phyloP scores from a whole-genome alignment of 2,888 invertebrate species.

The Arctia plantaginis region DNA sequence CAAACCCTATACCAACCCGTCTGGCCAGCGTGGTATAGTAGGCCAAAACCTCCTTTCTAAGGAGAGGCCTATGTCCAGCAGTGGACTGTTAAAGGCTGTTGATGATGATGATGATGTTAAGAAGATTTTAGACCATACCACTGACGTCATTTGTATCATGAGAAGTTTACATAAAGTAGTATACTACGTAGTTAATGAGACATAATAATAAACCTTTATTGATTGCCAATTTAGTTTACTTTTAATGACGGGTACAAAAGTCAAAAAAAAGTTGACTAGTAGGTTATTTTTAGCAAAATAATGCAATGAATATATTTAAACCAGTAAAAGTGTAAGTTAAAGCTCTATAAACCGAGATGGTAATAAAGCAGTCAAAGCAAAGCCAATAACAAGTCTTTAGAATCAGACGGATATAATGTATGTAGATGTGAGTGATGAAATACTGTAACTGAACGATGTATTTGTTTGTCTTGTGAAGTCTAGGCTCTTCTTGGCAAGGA shows the following conservation, averaged over 20 bases:
- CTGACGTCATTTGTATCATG: constrained; percentile 52
- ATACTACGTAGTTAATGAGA: constrained; percentile 1
- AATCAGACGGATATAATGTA: constrained; percentile 1
- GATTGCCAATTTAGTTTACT: neutral
- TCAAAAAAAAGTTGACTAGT: neutral
- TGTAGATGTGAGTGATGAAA: neutral
- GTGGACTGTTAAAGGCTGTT: too few species aligned
- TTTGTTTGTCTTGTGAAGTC: neutral
- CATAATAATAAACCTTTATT: neutral
- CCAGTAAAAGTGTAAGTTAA: neutral
- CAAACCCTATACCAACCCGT: too few species aligned
- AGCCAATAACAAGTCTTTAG: constrained; percentile 1
- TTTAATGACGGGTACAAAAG: neutral
- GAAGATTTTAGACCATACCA: constrained; percentile 55
- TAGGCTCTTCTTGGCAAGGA: neutral
- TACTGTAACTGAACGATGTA: constrained; percentile 6
- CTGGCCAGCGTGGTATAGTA: too few species aligned
- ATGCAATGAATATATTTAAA: neutral
- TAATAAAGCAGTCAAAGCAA: constrained; percentile 1
- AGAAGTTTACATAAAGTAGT: neutral
- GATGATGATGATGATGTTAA: too few species aligned
- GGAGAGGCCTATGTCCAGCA: too few species aligned
- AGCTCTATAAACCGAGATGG: neutral
- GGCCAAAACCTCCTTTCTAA: too few species aligned
- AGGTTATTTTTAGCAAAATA: neutral